These are phyloP conservation scores for Poecilobothrus nobilitatus DNA, from an alignment of 2,888 invertebrate genomes.

Conservation along the genomic window DNA sequence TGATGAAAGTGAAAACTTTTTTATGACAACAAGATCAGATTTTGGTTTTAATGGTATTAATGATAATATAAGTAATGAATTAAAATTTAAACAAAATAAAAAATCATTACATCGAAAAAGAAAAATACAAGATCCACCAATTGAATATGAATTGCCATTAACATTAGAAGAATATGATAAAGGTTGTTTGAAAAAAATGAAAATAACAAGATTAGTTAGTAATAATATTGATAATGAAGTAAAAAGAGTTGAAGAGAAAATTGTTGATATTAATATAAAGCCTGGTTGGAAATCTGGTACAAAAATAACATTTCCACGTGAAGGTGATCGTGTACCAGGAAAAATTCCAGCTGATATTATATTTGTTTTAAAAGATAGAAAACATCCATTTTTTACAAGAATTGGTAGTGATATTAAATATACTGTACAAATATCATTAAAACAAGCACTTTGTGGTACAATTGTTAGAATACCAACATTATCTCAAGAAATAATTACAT, in stretches of 20 bases:
- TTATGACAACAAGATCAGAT: background rate
- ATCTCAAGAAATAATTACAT: slow-evolving; percentile 63
- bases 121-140: slow-evolving; percentile 71
- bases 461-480: slow-evolving; percentile 77
- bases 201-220: slow-evolving; percentile 79
- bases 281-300: slow-evolving; percentile 95
- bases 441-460: slow-evolving; percentile 80
- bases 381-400: slow-evolving; percentile 73
- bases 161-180: slow-evolving; percentile 81
- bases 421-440: slow-evolving; percentile 70
- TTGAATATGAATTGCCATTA: slow-evolving; percentile 81
- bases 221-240: slow-evolving; percentile 70
- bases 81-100: slow-evolving; percentile 60
- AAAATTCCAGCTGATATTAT: slow-evolving; percentile 90
- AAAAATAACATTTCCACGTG: slow-evolving; percentile 88
- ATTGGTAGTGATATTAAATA: slow-evolving; percentile 85
- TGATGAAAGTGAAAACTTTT: slow-evolving; percentile 43
- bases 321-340: slow-evolving; percentile 85
- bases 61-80: slow-evolving; percentile 79
- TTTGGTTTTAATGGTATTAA: slow-evolving; percentile 50
- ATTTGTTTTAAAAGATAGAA: slow-evolving; percentile 86
- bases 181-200: slow-evolving; percentile 94
- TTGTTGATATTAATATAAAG: slow-evolving; percentile 81
- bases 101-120: slow-evolving; percentile 53
- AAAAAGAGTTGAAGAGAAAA: slow-evolving; percentile 80